Evolutionary conservation across 2,797 vertebrate species (phyloP), one percentile per base, ranked within the genome.

Genomic region (Liasis olivaceus): DNA sequence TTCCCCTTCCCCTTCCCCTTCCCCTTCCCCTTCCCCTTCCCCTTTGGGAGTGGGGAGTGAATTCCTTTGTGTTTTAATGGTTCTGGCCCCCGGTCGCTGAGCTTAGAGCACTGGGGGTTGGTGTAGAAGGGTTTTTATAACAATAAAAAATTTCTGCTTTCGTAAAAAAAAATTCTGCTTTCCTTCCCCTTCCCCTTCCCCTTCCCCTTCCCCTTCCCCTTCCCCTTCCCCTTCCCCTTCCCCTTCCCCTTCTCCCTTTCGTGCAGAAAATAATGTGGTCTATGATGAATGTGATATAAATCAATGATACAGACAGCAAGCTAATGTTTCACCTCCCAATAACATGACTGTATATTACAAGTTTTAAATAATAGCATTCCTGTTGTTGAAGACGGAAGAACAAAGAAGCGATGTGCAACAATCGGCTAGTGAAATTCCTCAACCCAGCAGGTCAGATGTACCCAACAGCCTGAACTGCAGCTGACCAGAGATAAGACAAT

Each of bases 171-270:
- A 36, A 36, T 36, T 36, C 31, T 36, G 31, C 31, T 36, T 36
- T 36, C 31, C 31, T 36, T 36, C 31, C 31, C 31, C 31, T 36
- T 36, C 36, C 36, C 36, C 2, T 36, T 2, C 36, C 0, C 5
- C n/a, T 15, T 15, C n/a, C 5, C 2, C 2, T 12, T 2, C 12
- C 13, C 2, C 64, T n/a, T 5, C 36, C 36, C 36, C 2, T 36
- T 2, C 36, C 0, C 5, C n/a, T 15, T 15, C n/a, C 5, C 2
- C 2, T 12, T 2, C 12, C 13, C 2, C 64, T n/a, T 5, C 13
- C 4, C 14, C 28, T 4, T 1, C 12, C 2, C 2, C 13, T 14
- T 15, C 66, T 2, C 2, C 5, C 36, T 36, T 36, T 51, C 47
- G 6, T 51, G 47, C 47, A 51, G 47, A 51, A 51, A 51, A 51